phyloP scores from a whole-genome alignment of 1,140 invertebrate genomes.

The Acromyrmex charruanus region DNA sequence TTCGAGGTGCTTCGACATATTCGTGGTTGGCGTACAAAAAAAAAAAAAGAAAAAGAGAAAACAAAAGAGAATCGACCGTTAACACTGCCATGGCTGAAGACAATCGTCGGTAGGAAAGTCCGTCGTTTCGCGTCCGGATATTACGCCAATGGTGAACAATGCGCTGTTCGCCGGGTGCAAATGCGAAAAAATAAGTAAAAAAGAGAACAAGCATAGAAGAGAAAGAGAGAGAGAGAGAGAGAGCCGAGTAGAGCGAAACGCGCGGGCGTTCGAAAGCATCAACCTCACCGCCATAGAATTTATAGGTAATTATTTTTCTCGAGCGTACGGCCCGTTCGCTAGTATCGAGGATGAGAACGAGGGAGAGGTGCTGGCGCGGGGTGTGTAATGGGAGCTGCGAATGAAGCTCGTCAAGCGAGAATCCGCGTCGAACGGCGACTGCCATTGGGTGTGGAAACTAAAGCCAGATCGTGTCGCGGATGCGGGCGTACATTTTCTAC shows the following conservation, averaged over 20 bases:
- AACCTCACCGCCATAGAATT: slow-evolving; percentile 77
- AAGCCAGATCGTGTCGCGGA: slow-evolving; percentile 76
- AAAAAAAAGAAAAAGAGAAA: slow-evolving; percentile 9
- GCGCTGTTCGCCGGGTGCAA: slow-evolving; percentile 43
- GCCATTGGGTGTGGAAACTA: slow-evolving; percentile 76
- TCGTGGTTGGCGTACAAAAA: slow-evolving; percentile 8
- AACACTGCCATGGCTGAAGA: slow-evolving; percentile 56
- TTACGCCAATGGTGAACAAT: slow-evolving; percentile 61
- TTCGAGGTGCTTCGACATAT: slow-evolving; percentile 54
- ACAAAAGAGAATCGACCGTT: slow-evolving; percentile 41
- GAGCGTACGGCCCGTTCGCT: slow-evolving; percentile 56
- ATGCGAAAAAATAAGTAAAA: slow-evolving; percentile 34
- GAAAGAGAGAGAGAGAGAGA: slow-evolving; percentile 5
- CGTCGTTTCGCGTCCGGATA: slow-evolving; percentile 34
- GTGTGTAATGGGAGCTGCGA: slow-evolving; percentile 48
- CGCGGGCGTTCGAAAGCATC: slow-evolving; percentile 48
- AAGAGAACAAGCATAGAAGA: not conserved
- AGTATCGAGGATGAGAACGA: slow-evolving; percentile 60
- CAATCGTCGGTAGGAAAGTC: slow-evolving; percentile 51
- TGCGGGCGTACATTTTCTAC: slow-evolving; percentile 75
- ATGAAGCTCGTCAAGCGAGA: slow-evolving; percentile 69
- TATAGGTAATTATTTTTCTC: slow-evolving; percentile 85
- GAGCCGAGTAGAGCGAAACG: not conserved
- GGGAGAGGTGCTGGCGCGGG: slow-evolving; percentile 6
- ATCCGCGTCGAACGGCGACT: slow-evolving; percentile 67